phyloP scores from a whole-genome alignment of 2,797 vertebrate species.

The Hozukius guyotensis region DNA sequence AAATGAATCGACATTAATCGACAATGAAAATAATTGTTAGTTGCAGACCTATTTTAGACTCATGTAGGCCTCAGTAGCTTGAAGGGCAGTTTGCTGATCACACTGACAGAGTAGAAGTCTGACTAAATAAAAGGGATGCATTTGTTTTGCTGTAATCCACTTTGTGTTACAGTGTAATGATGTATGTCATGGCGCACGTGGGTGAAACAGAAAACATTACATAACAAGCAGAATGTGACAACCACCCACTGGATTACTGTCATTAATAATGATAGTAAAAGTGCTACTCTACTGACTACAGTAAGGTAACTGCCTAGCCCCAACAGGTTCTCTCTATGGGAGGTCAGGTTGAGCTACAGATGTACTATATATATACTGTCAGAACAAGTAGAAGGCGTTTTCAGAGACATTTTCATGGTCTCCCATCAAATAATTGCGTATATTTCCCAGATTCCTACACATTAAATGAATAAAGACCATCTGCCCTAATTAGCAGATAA shows the following conservation, averaged over 20 bases:
- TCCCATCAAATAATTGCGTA: background rate
- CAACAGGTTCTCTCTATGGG: background rate
- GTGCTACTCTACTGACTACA: background rate
- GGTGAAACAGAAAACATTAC: slow-evolving; percentile 3
- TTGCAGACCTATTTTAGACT: background rate
- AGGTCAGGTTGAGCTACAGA: background rate
- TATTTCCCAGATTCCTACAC: background rate
- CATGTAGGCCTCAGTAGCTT: background rate
- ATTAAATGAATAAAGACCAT: background rate
- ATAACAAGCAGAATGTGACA: slow-evolving; percentile 16
- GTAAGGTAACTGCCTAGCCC: background rate
- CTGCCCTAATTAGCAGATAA: too few species aligned
- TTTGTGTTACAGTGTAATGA: background rate
- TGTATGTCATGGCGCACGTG: background rate
- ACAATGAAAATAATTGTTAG: too few species aligned
- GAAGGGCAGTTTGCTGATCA: background rate
- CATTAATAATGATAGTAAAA: slow-evolving; percentile 2
- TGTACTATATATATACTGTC: background rate
- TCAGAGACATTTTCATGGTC: background rate
- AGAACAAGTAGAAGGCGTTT: background rate
- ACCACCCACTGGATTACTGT: background rate
- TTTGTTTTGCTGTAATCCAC: background rate
- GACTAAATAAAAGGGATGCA: background rate
- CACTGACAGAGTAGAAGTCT: background rate
- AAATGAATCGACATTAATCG: too few species aligned